Base-by-base conservation (phyloP, 1,140 invertebrate genomes). In the Vollenhovia emeryi region DNA sequence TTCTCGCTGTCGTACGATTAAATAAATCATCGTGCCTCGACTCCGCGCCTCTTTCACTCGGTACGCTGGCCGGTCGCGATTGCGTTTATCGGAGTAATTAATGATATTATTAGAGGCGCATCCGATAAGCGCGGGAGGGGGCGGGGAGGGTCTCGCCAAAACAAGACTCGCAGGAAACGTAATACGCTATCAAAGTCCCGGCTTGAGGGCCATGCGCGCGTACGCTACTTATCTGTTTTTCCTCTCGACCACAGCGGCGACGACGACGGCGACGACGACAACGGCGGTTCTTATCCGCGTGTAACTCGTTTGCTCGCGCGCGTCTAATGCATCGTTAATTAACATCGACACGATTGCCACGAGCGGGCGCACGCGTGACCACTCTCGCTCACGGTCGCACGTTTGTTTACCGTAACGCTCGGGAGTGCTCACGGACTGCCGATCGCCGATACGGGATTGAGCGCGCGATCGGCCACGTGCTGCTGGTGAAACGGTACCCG, bases 311-410 rank as follows among this genome's bases (percentile, higher is more conserved):
- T 52, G 21, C 62, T 69, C 33, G 62, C 48, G 60, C 62, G 62
- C 76, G 62, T 69, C 76, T 69, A 80, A 80, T 43, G 76, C 76
- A 80, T 80, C 62, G 50, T 33, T 80, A 80, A 80, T 80, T 71
- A 80, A 80, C 78, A 30, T 71, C 33, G 48, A 40, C 64, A 55
- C 78, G 64, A 80, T 71, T 40, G 50, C 62, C 62, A 80, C 62
- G 76, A 80, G 11, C 62, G 45, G 18, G 21, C 15, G 13, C 43
- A 55, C 45, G 57, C 62, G 48, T 69, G 62, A 55, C 62, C 21
- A 68, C 78, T 71, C 64, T 80, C 76, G 30, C 33, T 52, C 45
- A 50, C 24, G 48, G 8, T 24, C 33, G 24, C 64, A 71, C 66
- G 64, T 80, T 55, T 80, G 64, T 71, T 80, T 71, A 55, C 57